Evolutionary conservation across 2,113 vertebrate species (phyloP).

Genomic region (Salminus brasiliensis): DNA sequence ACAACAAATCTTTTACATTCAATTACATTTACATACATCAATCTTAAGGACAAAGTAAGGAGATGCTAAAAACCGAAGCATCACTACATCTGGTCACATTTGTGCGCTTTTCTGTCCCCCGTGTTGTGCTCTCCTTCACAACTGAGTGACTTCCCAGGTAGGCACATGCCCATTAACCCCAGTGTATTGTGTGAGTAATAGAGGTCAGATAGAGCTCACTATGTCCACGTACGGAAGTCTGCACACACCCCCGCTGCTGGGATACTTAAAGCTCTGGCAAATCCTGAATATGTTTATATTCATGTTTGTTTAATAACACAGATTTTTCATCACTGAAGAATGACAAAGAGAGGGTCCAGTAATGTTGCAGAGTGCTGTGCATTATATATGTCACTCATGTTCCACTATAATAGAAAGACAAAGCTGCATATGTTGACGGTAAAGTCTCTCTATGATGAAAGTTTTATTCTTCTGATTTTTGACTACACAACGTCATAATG

Average conservation of each 20-base stretch:
- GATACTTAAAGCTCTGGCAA: neutral
- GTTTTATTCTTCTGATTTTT: neutral
- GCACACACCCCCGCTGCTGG: neutral
- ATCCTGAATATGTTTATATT: neutral
- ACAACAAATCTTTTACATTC: too few species aligned
- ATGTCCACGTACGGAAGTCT: neutral
- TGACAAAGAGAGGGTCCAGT: neutral
- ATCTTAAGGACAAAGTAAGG: too few species aligned
- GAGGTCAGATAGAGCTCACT: neutral
- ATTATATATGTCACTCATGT: neutral
- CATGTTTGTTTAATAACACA: neutral
- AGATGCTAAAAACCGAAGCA: neutral
- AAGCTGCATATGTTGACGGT: neutral
- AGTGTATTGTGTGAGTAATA: conserved; percentile 64
- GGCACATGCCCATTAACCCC: conserved; percentile 61
- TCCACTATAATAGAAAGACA: neutral
- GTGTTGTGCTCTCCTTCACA: conserved; percentile 49
- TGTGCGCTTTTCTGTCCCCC: conserved; percentile 28
- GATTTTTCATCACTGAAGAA: neutral
- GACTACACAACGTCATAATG: neutral
- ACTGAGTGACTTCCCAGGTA: conserved; percentile 58
- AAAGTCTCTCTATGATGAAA: too few species aligned
- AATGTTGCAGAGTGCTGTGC: neutral
- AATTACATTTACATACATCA: too few species aligned
- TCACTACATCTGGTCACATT: neutral